Base-by-base conservation (phyloP, 2,888 invertebrate genomes). In the Acronicta leporina region DNA sequence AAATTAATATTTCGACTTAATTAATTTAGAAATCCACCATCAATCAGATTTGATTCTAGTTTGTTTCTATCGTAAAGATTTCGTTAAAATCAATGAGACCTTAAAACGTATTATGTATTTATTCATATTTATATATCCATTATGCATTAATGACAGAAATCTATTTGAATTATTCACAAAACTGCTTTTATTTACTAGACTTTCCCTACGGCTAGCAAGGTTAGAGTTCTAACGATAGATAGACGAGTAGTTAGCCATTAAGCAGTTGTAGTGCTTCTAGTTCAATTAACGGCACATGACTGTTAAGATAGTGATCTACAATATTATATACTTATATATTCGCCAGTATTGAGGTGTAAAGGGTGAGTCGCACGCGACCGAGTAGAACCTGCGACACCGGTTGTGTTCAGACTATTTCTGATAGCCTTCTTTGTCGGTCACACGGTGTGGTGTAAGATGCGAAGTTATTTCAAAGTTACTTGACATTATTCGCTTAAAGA, bases 401-500 rank as follows among this genome's bases (percentile, higher is more conserved):
- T 87, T 79, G 76, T 55, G 66, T 78, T 80, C 81, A 80, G 74
- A 85, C 83, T 83, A 85, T 84, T 86, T 87, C 81, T 86, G 85
- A 85, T 86, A 82, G 81, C 85, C 87, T 85, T 85, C 84, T 71
- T 78, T 81, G 83, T 83, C 84, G 82, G 81, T 79, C 84, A 81
- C 58, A 59, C 57, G 55, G 76, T 57, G 63, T 79, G 85, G 82
- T 65, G 58, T 75, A 84, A 83, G 81, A 59, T 75, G 71, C 59
- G 43, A 59, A 66, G 58, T 59, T 69, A 66, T 73, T 76, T 61
- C 58, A 63, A 67, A 43, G 42, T 56, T 54, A 33, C 43, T 45
- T 54, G 50, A 56, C 50, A 50, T 58, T 45, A 51, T 62, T 68
- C 54, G 58, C 56, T 51, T 51, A 68, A 58, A 65, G 58, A 58